Percentiles rank a stretch among this genome's conserved stretches.
phyloP scores from a whole-genome alignment of 1,140 invertebrate species.

The Charaxes varanes region DNA sequence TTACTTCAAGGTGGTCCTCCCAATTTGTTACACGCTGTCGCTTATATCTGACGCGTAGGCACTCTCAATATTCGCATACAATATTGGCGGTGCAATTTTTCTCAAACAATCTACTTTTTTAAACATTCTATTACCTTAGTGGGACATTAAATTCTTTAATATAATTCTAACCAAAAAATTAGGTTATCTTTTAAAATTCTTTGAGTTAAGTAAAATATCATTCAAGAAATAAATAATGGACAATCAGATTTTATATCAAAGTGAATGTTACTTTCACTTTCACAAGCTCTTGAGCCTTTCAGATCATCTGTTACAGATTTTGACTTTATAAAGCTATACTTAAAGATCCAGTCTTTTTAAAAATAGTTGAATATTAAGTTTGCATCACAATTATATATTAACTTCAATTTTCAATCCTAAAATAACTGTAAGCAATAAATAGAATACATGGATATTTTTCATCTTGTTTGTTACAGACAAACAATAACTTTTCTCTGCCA shows the following conservation, averaged over 20 bases:
- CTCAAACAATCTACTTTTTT: conserved; percentile 2
- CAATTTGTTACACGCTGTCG: conserved; percentile 14
- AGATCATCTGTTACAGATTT: background rate
- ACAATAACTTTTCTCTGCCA: no score
- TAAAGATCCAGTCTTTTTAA: no score
- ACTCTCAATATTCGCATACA: conserved; percentile 20
- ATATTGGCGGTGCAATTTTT: conserved; percentile 10
- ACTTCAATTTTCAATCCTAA: no score
- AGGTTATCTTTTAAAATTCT: no score
- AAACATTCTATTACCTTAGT: background rate
- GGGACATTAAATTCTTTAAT: no score
- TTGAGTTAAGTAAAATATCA: no score
- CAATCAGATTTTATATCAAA: conserved; percentile 11
- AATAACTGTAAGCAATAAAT: no score
- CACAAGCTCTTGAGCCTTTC: conserved; percentile 3
- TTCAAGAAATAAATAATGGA: background rate
- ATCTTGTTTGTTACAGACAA: no score
- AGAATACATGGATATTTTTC: no score
- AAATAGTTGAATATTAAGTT: no score
- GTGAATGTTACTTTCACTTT: conserved; percentile 37
- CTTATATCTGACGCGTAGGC: conserved; percentile 30
- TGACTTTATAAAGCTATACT: background rate
- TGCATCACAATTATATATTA: no score
- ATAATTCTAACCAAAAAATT: no score
- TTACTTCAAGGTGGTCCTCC: conserved; percentile 15